Evolutionary conservation across 2,888 invertebrate genomes (phyloP).

Genomic region (Myathropa florea): DNA sequence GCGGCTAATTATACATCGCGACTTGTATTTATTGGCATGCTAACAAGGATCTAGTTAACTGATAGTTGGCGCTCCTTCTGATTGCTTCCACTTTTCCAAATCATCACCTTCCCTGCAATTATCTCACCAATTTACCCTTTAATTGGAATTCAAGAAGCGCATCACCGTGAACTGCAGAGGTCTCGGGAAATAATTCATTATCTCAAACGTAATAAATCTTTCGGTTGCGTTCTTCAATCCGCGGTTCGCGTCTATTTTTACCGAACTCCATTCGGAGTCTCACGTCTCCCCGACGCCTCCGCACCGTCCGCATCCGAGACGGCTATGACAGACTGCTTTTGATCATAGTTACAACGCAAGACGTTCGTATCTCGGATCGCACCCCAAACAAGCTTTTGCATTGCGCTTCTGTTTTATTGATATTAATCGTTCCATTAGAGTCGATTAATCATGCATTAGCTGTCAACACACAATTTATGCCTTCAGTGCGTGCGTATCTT

Average conservation of each 20-base stretch:
- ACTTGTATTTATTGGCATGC: constrained; percentile 63
- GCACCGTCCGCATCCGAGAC: too few species aligned
- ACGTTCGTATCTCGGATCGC: constrained; percentile 19
- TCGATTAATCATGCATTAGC: constrained; percentile 51
- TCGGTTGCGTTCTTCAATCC: constrained; percentile 7
- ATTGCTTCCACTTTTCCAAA: constrained; percentile 50
- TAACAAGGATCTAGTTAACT: constrained; percentile 54
- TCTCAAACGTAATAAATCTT: constrained; percentile 58
- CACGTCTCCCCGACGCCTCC: too few species aligned
- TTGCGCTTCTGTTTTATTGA: constrained; percentile 43
- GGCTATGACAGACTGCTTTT: neutral
- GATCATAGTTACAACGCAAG: neutral
- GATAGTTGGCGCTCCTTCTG: constrained; percentile 46
- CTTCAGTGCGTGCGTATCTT: constrained; percentile 7
- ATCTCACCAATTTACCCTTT: constrained; percentile 52
- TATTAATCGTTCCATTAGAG: constrained; percentile 44
- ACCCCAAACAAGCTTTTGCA: constrained; percentile 15
- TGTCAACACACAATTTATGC: constrained; percentile 52
- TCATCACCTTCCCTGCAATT: constrained; percentile 65
- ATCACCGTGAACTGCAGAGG: constrained; percentile 14
- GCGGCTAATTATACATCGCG: constrained; percentile 56
- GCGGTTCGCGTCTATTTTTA: constrained; percentile 43
- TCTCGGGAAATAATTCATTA: constrained; percentile 27
- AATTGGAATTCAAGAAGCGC: constrained; percentile 44
- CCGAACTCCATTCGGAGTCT: neutral